Evolutionary conservation across 2,113 vertebrate species (phyloP).

Genomic region (Pandion haliaetus): DNA sequence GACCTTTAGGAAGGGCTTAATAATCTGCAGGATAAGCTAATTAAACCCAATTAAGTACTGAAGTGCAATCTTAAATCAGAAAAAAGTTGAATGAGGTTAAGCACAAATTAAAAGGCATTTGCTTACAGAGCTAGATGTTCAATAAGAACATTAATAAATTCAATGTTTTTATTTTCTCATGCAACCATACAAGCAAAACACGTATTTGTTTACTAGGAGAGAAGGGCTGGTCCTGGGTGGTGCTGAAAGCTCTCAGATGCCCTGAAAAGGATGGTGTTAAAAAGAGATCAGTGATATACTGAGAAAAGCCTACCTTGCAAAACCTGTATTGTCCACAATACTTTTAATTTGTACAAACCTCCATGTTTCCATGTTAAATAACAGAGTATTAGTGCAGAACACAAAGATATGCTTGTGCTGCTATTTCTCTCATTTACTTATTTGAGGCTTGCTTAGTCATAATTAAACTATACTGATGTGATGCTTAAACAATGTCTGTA

Average conservation of each 20-base stretch:
- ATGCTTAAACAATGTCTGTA: conserved; percentile 30
- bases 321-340: not conserved
- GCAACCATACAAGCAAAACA: not conserved
- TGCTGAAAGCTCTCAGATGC: not conserved
- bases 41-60: not conserved
- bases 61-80: not conserved
- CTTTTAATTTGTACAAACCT: not conserved
- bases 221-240: not conserved
- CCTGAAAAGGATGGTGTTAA: not conserved
- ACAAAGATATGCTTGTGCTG: not conserved
- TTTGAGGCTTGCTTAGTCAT: not conserved
- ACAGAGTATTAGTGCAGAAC: not conserved
- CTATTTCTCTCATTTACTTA: conserved; percentile 4
- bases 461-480: conserved; percentile 41
- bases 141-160: not conserved
- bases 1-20: not conserved
- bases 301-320: not conserved
- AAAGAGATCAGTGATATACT: not conserved
- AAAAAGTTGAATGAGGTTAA: not conserved
- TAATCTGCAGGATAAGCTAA: not conserved
- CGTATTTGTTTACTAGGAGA: not conserved
- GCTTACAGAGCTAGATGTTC: not conserved
- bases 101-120: not conserved
- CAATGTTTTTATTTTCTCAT: not conserved
- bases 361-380: not conserved